Evolutionary conservation across 1,140 invertebrate species (phyloP).

Genomic region (Catajapyx aquilonaris): DNA sequence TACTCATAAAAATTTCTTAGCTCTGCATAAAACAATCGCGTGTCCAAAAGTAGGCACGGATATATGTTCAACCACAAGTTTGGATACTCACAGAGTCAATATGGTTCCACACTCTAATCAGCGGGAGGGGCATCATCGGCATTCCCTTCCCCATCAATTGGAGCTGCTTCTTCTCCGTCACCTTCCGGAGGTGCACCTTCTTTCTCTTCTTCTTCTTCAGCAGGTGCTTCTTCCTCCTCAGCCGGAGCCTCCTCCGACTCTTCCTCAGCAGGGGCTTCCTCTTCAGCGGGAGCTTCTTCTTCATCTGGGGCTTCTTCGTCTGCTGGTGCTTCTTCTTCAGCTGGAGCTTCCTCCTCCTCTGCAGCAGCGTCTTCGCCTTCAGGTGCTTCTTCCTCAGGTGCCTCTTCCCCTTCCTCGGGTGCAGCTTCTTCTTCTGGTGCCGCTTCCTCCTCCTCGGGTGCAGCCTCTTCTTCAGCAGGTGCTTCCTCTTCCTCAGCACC

Average conservation of each 20-base stretch:
- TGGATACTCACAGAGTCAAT: too few species aligned
- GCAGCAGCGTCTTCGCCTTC: background rate
- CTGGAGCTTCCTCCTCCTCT: background rate
- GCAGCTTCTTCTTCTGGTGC: background rate
- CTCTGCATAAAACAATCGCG: too few species aligned
- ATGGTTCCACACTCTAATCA: too few species aligned
- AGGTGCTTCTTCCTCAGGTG: too few species aligned
- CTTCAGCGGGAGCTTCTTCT: conserved; percentile 5
- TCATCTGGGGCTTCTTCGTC: background rate
- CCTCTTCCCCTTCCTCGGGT: too few species aligned
- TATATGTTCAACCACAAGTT: too few species aligned
- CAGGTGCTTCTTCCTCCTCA: conserved; percentile 6
- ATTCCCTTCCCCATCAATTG: conserved; percentile 1
- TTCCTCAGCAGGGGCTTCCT: conserved; percentile 7
- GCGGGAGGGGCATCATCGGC: background rate
- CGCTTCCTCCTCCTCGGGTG: background rate
- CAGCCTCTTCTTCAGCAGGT: conserved; percentile 3
- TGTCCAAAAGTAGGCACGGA: too few species aligned
- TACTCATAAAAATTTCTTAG: too few species aligned
- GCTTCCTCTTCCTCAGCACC: too few species aligned
- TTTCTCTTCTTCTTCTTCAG: too few species aligned
- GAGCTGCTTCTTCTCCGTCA: conserved; percentile 2
- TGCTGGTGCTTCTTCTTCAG: conserved; percentile 1
- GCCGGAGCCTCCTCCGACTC: too few species aligned
- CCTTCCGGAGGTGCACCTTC: background rate